Evolutionary conservation across 2,113 vertebrate species (phyloP), one percentile per base, ranked within the genome.

Genomic region (western clawed frog (Xenopus tropicalis)): DNA sequence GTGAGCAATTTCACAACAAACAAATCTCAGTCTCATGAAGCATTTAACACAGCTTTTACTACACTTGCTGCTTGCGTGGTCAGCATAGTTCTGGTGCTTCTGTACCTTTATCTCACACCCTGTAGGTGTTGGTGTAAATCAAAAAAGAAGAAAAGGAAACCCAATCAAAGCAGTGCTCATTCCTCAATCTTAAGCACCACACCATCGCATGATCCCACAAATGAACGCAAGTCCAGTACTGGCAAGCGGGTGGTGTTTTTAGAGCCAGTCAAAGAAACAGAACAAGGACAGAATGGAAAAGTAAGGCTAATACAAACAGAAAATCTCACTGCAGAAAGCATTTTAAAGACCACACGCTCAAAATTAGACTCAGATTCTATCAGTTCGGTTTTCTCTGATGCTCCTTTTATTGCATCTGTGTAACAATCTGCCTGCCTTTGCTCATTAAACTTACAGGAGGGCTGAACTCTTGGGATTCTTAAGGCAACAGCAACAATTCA

Each of bases 1-100:
- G 88, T 93, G 1, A 90, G 89, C 78, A 93, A 94, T 84, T 67
- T 82, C 63, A 93, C 88, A 43, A n/a, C 74, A 4, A 83, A 78
- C 23, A 83, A 75, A 25, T 82, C 86, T 24, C 85, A 85, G 0
- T 77, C 88, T 3, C 79, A 89, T 0, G 91, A 93, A 70, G 91
- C 91, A 63, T 94, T 95, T 78, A 93, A 93, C 84, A 94, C 94
- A 4, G 94, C 93, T 22, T 93, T 94, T 78, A 95, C 94, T 66
- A 94, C 93, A 10, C 88, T 95, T 59, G 93, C 91, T 64, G 93
- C 93, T 74, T 95, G 93, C 57, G 88, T 93, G 72, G 87, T 93
- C 77, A 95, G 93, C 83, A 93, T 95, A 70, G 72, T 93, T 74
- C 83, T 95, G 80, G 93, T 95, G 71, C 80, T 95, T 71, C 87